A percentile compares a stretch with the other conserved stretches of the same genome.
Evolutionary conservation across 30 jellyfish, hydroid and myxozoan species (phyloP).

Genomic region (Aurelia sp.): DNA sequence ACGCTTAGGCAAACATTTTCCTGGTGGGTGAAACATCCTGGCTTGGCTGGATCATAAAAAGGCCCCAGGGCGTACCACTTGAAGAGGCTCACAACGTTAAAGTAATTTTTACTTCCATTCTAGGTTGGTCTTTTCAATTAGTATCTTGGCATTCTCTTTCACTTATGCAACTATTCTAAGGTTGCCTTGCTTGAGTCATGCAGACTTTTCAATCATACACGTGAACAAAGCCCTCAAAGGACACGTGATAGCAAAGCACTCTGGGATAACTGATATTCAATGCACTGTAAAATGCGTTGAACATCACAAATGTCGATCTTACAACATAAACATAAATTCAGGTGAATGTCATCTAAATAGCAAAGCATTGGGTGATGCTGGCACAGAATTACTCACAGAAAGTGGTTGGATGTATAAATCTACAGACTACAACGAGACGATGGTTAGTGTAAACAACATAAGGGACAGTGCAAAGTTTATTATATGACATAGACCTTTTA

Average conservation of each 20-base stretch:
- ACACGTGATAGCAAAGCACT: not conserved
- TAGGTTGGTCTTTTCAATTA: no score
- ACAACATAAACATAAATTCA: slow-evolving; percentile 4
- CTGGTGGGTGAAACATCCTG: no score
- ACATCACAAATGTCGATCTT: slow-evolving; percentile 39
- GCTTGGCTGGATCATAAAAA: no score
- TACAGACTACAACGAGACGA: slow-evolving; percentile 12
- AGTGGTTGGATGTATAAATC: slow-evolving; percentile 44
- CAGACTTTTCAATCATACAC: slow-evolving; percentile 4
- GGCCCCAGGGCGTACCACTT: no score
- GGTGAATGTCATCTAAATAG: slow-evolving; percentile 29
- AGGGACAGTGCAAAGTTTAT: no score
- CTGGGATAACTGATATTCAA: not conserved
- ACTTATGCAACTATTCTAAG: slow-evolving; percentile 2
- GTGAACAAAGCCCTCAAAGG: not conserved
- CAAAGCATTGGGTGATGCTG: slow-evolving; percentile 18
- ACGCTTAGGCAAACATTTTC: no score
- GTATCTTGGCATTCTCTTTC: no score
- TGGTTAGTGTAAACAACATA: slow-evolving; percentile 7
- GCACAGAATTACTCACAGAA: slow-evolving; percentile 9
- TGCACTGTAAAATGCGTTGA: slow-evolving; percentile 39
- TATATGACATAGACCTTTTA: no score
- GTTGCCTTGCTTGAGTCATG: slow-evolving; percentile 1
- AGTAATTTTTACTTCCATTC: no score
- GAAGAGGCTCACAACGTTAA: no score